Evolutionary conservation across 2,113 vertebrate species (phyloP).

Genomic region (Myotis brandtii): DNA sequence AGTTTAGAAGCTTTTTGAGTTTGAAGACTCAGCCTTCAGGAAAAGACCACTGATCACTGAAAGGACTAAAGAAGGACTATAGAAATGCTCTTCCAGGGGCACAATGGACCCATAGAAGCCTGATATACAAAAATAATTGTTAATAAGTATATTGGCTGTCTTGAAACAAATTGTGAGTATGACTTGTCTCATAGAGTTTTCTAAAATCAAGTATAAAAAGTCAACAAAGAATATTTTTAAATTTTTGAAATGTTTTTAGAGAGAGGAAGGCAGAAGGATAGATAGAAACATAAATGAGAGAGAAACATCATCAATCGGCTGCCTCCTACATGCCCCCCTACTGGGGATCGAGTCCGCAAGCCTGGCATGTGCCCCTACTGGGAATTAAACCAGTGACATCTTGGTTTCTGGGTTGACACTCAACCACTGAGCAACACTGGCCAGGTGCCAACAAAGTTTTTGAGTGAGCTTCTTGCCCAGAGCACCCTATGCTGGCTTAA

Average conservation of each 20-base stretch:
- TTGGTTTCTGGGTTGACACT: too few relatives aligned
- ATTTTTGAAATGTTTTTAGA: too few relatives aligned
- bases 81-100: background rate
- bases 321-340: too few relatives aligned
- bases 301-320: too few relatives aligned
- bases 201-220: constrained; percentile 31
- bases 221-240: background rate
- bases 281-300: too few relatives aligned
- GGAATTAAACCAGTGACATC: too few relatives aligned
- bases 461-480: background rate
- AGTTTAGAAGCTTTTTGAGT: background rate
- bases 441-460: background rate
- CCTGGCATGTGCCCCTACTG: too few relatives aligned
- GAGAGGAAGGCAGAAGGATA: too few relatives aligned
- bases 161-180: constrained; percentile 28
- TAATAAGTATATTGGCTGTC: background rate
- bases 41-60: background rate
- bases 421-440: too few relatives aligned
- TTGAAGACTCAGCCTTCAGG: background rate
- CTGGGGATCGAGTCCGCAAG: too few relatives aligned
- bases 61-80: background rate
- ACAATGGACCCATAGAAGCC: background rate
- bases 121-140: background rate
- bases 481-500: background rate
- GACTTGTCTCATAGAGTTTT: background rate